These are phyloP conservation scores for Corella eumyota DNA, from an alignment of 23 tunicate genomes.

Conservation along the genomic window DNA sequence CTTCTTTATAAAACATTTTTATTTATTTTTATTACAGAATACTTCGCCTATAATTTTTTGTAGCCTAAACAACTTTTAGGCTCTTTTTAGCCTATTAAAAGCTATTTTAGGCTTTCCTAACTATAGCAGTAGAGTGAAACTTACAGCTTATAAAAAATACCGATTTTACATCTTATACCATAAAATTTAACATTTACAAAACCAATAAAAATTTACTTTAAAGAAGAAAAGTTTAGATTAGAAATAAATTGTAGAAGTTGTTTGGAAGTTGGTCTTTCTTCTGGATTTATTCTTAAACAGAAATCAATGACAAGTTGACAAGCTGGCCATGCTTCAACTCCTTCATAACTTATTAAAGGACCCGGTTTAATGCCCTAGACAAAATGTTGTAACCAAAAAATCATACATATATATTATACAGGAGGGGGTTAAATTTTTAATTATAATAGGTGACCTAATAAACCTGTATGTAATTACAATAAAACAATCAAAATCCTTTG, in stretches of 20 bases:
- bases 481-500: not conserved
- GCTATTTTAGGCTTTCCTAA: too few relatives aligned
- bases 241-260: slow-evolving; percentile 12
- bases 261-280: slow-evolving; percentile 49
- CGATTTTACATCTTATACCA: too few relatives aligned
- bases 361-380: slow-evolving; percentile 63
- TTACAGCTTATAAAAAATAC: too few relatives aligned
- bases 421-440: too few relatives aligned
- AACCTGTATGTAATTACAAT: not conserved
- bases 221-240: not conserved
- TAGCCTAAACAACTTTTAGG: too few relatives aligned
- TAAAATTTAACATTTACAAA: too few relatives aligned
- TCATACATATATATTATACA: too few relatives aligned
- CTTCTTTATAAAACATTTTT: too few relatives aligned
- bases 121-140: too few relatives aligned
- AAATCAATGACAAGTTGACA: slow-evolving; percentile 27
- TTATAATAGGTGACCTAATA: not conserved
- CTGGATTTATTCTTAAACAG: slow-evolving; percentile 57
- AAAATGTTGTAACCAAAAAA: not conserved
- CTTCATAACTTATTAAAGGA: slow-evolving; percentile 26
- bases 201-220: slow-evolving; percentile 12
- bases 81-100: too few relatives aligned
- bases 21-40: too few relatives aligned
- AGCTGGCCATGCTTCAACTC: slow-evolving; percentile 46
- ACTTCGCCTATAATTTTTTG: too few relatives aligned